Conservation (phyloP, 2,888 invertebrate genomes). For the Drosophila mettleri region DNA sequence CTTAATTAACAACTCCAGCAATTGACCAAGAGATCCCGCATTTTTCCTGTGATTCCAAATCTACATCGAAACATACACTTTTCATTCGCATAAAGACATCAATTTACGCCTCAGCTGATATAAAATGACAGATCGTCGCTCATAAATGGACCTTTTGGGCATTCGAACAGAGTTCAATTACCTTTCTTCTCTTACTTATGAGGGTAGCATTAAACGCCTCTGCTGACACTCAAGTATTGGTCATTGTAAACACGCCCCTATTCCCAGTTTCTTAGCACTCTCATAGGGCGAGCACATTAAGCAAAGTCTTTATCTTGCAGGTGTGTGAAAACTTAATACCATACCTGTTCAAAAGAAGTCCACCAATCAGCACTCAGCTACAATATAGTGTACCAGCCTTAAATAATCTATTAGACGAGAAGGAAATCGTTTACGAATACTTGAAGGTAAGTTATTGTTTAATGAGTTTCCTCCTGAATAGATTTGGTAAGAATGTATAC, state of each 20-base stretch:
- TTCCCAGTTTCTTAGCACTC: slow-evolving; percentile 21
- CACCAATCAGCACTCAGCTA: slow-evolving; percentile 48
- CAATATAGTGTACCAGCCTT: too few relatives aligned
- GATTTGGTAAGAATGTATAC: too few relatives aligned
- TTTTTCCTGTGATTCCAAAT: slow-evolving; percentile 25
- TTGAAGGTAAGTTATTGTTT: too few relatives aligned
- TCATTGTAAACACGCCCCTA: slow-evolving; percentile 45
- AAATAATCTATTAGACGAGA: background rate
- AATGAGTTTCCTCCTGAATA: too few relatives aligned
- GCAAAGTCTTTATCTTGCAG: slow-evolving; percentile 33
- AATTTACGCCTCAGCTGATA: slow-evolving; percentile 38
- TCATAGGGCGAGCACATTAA: slow-evolving; percentile 37
- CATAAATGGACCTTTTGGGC: slow-evolving; percentile 21
- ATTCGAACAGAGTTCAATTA: slow-evolving; percentile 42
- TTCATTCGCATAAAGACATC: slow-evolving; percentile 41
- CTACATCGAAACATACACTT: slow-evolving; percentile 5
- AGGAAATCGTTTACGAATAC: too few relatives aligned
- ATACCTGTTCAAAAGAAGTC: slow-evolving; percentile 35
- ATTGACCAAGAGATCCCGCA: slow-evolving; percentile 43
- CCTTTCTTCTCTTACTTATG: slow-evolving; percentile 32
- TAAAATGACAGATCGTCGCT: slow-evolving; percentile 55
- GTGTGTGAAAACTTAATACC: slow-evolving; percentile 49
- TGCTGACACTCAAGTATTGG: slow-evolving; percentile 14
- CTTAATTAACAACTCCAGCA: slow-evolving; percentile 12
- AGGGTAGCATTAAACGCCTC: slow-evolving; percentile 39